A percentile compares a stretch with the other conserved stretches of the same genome.
Evolutionary conservation across 2,888 invertebrate species (phyloP).

Genomic region (Ellobium chinense): DNA sequence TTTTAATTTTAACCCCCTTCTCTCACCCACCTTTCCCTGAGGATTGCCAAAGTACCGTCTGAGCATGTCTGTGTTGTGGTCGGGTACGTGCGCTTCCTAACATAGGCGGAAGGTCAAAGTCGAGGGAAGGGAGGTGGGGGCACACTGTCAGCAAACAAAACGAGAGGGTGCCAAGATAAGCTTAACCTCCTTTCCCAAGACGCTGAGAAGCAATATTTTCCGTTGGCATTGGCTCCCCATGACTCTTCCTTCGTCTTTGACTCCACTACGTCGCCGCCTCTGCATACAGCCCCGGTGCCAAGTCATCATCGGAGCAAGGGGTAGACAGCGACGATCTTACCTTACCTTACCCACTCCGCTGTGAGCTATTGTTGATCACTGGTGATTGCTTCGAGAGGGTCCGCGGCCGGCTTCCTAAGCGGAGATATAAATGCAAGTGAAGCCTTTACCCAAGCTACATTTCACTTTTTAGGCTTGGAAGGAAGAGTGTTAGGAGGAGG

Average conservation of each 20-base stretch:
- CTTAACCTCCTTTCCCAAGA: too few relatives aligned
- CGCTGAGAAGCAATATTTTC: too few relatives aligned
- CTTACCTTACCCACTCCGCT: not conserved
- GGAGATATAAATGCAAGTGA: not conserved
- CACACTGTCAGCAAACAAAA: too few relatives aligned
- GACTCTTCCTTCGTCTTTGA: too few relatives aligned
- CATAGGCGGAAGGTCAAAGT: too few relatives aligned
- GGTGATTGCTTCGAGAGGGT: not conserved
- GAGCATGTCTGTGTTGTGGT: not conserved
- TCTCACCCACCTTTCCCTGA: not conserved
- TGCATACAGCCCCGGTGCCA: not conserved
- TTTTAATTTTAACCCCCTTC: not conserved
- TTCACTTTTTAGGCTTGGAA: conserved; percentile 6
- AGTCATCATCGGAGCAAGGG: too few relatives aligned
- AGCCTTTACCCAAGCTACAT: not conserved
- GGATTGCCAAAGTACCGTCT: not conserved
- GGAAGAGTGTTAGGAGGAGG: not conserved
- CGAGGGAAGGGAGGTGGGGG: too few relatives aligned
- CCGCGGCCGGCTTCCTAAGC: not conserved
- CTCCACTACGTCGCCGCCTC: too few relatives aligned
- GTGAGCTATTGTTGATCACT: not conserved
- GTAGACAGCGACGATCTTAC: not conserved
- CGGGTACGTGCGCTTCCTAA: too few relatives aligned
- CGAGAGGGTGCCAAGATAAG: too few relatives aligned
- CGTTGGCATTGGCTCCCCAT: too few relatives aligned